Evolutionary conservation across 2,888 invertebrate genomes (phyloP).

Genomic region (Beris morrisii): DNA sequence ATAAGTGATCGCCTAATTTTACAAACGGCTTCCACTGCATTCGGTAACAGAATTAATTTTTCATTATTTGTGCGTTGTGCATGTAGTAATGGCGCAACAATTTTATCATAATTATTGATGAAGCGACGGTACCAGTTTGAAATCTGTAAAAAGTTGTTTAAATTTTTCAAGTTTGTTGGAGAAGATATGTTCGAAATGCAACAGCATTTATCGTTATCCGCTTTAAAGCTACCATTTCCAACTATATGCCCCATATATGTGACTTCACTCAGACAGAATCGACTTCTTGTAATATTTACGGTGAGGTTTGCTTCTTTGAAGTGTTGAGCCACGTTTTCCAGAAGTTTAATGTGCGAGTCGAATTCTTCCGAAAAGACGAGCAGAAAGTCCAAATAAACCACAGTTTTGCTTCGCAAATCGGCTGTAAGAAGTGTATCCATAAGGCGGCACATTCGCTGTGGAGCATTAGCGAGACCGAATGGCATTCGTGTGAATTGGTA

Average conservation of each 20-base stretch:
- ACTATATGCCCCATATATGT: conserved; percentile 8
- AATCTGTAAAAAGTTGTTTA: background rate
- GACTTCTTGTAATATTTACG: background rate
- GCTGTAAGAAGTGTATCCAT: background rate
- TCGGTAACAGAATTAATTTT: background rate
- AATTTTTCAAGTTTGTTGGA: conserved; percentile 2
- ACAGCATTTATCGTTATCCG: background rate
- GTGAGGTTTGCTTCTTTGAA: background rate
- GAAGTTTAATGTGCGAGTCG: background rate
- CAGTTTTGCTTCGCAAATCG: background rate
- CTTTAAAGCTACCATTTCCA: background rate
- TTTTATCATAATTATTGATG: conserved; percentile 38
- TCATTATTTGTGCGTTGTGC: background rate
- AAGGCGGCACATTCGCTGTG: background rate
- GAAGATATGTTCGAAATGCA: background rate
- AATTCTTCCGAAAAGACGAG: conserved; percentile 5
- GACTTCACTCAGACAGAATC: background rate
- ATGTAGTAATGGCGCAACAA: conserved; percentile 18
- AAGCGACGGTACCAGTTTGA: conserved; percentile 14
- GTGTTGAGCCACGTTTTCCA: background rate
- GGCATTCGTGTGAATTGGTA: conserved; percentile 15
- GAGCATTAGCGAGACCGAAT: background rate
- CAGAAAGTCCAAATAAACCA: background rate
- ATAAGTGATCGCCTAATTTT: background rate
- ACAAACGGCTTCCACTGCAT: background rate